Conservation (phyloP, 2,113 vertebrate species). For the Syngnathus scovelli region DNA sequence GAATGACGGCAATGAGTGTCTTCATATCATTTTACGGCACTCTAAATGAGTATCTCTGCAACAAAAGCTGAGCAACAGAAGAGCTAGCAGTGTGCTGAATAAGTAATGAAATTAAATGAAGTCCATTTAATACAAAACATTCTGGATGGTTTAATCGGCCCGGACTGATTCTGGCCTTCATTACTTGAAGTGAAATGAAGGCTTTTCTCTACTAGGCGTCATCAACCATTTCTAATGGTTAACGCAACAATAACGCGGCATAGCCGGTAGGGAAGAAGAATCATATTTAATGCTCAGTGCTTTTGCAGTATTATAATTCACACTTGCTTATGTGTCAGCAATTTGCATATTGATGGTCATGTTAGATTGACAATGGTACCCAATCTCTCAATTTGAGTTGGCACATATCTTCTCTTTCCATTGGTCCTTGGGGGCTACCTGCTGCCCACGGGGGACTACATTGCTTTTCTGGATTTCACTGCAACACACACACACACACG, state of each 20-base stretch:
- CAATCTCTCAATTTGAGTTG: not conserved
- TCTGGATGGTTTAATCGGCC: too few relatives aligned
- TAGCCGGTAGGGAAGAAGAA: not conserved
- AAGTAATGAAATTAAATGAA: too few relatives aligned
- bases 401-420: not conserved
- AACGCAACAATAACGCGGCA: not conserved
- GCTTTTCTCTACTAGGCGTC: not conserved
- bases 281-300: not conserved
- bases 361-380: not conserved
- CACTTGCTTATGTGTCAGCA: not conserved
- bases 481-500: not conserved
- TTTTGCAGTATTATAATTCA: not conserved
- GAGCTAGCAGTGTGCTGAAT: too few relatives aligned
- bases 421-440: not conserved
- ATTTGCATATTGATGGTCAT: not conserved
- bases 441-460: too few relatives aligned
- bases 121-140: too few relatives aligned
- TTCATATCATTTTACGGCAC: too few relatives aligned
- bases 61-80: too few relatives aligned
- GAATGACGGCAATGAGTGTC: not conserved
- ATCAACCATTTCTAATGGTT: not conserved
- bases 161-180: not conserved
- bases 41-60: too few relatives aligned
- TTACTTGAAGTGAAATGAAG: not conserved
- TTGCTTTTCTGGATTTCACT: conserved; percentile 28